phyloP scores from a whole-genome alignment of 2,888 invertebrate genomes.

The Idaea biselata region DNA sequence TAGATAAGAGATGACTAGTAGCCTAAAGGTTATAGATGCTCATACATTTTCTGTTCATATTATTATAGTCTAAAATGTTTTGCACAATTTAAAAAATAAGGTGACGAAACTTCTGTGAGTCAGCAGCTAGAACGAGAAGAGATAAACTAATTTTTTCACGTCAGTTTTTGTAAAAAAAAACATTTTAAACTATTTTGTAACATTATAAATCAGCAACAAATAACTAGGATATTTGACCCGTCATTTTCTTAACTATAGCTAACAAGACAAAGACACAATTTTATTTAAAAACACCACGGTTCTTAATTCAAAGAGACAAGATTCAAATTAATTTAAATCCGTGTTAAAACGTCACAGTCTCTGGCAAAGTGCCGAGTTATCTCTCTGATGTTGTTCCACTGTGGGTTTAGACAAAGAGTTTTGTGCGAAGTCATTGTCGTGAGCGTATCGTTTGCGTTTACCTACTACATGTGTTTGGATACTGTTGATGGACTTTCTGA shows the following conservation, averaged over 20 bases:
- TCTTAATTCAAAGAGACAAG: background rate
- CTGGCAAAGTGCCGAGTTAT: background rate
- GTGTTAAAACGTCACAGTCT: background rate
- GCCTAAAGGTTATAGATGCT: no score
- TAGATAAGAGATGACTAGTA: no score
- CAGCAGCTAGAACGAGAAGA: no score
- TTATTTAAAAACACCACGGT: background rate
- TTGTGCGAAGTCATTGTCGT: background rate
- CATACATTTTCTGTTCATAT: no score
- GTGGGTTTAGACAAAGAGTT: background rate
- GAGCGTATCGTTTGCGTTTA: background rate
- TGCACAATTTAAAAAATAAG: no score
- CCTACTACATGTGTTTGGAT: background rate
- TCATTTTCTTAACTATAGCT: background rate
- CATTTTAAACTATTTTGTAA: background rate
- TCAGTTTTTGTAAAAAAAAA: background rate
- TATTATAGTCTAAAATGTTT: no score
- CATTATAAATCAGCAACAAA: background rate
- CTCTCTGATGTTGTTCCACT: background rate
- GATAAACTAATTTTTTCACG: background rate
- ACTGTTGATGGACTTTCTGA: background rate
- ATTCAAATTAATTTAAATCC: background rate
- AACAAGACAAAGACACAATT: background rate
- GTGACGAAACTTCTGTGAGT: no score
- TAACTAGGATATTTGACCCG: background rate